phyloP scores from a whole-genome alignment of 2,888 invertebrate species.

The Volucella inflata region DNA sequence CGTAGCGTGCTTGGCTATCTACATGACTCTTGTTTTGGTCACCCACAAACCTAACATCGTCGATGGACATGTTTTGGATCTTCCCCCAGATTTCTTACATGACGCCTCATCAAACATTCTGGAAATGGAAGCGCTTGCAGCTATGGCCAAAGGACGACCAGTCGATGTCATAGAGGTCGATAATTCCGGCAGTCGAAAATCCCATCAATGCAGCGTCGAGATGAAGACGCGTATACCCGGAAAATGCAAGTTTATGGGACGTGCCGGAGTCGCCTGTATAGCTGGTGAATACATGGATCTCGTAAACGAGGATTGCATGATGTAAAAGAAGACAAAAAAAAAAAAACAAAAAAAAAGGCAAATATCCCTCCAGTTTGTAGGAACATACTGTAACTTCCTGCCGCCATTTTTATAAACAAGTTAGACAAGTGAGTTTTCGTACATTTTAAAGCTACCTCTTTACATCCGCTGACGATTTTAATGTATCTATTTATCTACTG shows the following conservation, averaged over 20 bases:
- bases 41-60: constrained; percentile 44
- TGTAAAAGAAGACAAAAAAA: constrained; percentile 30
- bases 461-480: background rate
- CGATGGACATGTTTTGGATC: constrained; percentile 60
- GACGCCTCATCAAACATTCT: constrained; percentile 68
- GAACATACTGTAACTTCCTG: too few species aligned
- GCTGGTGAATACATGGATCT: constrained; percentile 82
- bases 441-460: constrained; percentile 13
- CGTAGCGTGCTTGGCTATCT: constrained; percentile 50
- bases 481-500: constrained; percentile 53
- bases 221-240: constrained; percentile 81
- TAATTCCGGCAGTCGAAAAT: constrained; percentile 34
- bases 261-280: constrained; percentile 80
- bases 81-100: constrained; percentile 64
- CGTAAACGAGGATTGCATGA: constrained; percentile 78
- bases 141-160: constrained; percentile 50
- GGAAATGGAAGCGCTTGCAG: constrained; percentile 63
- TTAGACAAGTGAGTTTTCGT: constrained; percentile 1
- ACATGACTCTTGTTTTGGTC: constrained; percentile 63
- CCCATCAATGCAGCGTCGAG: constrained; percentile 80
- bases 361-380: background rate
- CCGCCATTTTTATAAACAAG: background rate
- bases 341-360: background rate
- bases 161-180: constrained; percentile 33
- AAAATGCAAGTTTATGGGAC: constrained; percentile 80